phyloP scores from a whole-genome alignment of 2,797 vertebrate genomes.

The Helicolenus hilgendorfi region DNA sequence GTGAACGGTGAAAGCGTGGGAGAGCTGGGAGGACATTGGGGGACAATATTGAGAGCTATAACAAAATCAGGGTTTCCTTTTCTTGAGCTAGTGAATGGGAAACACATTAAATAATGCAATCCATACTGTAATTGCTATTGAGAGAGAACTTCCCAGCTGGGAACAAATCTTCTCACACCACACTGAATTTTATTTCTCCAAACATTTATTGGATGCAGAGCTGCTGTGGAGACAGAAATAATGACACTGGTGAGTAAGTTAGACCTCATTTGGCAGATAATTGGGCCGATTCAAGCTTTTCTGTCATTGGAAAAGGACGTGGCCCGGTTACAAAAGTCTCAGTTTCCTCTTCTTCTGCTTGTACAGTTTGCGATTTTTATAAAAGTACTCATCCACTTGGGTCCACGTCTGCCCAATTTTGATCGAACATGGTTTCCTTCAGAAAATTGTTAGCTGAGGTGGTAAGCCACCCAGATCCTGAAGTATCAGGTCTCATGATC shows the following conservation, averaged over 20 bases:
- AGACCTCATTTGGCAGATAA: background rate
- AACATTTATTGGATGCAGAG: conserved; percentile 2
- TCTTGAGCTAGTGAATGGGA: conserved; percentile 13
- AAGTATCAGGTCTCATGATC: background rate
- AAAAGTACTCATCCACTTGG: background rate
- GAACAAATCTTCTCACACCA: background rate
- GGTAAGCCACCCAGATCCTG: background rate
- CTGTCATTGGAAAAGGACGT: background rate
- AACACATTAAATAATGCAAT: background rate
- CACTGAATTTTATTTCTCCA: background rate
- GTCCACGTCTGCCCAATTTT: background rate
- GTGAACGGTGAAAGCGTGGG: background rate
- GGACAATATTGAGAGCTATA: background rate
- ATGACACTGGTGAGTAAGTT: background rate
- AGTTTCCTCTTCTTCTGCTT: background rate
- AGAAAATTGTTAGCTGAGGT: background rate
- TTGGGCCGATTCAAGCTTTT: background rate
- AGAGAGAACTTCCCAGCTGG: background rate
- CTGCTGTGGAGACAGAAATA: conserved; percentile 7
- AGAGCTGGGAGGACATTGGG: background rate
- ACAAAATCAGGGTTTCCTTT: background rate
- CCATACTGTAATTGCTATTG: background rate
- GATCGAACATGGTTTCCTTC: background rate
- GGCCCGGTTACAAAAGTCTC: background rate
- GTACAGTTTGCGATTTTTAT: background rate